Evolutionary conservation across 2,888 invertebrate genomes (phyloP), one percentile per base, ranked within the genome.

Genomic region (Agrochola circellaris): DNA sequence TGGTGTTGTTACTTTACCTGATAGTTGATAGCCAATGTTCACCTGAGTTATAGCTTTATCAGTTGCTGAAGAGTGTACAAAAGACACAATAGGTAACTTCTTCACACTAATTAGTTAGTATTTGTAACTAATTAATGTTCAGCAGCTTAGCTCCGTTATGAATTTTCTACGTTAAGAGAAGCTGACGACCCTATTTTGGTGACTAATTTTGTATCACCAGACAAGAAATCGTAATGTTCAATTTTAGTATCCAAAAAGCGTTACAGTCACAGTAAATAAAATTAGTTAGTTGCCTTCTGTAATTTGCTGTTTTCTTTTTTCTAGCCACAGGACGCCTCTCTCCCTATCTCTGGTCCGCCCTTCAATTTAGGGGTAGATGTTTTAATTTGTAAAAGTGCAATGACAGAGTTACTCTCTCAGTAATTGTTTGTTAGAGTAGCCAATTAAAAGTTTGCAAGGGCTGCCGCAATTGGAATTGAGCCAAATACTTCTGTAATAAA

Each of bases 381-480:
- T 81, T 73, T 81, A 71, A 82, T 80, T 77, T 75, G 45, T 72
- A 72, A 84, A 85, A 88, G 73, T 89, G 82, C 83, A 87, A 71
- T 83, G 85, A 88, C 86, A 81, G 87, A 91, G 89, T 81, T 84
- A 85, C 85, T 88, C 83, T 81, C 80, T 85, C 72, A 82, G 79
- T 83, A 90, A 90, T 89, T 82, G 89, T 90, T 89, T 90, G 91
- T 90, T 88, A 81, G 86, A 89, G 86, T 84, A 88, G 89, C 89
- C 92, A 93, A 93, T 94, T 92, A 94, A 93, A 94, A 93, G 91
- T 93, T 93, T 90, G 88, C 87, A 92, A 91, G 92, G 90, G 87
- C 88, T 84, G 81, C 83, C 88, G 75, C 89, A 89, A 87, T 92
- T 94, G 93, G 92, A 91, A 91, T 91, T 89, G 88, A 86, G 91